Evolutionary conservation across 1,140 invertebrate genomes (phyloP).

Genomic region (Habropoda laboriosa): DNA sequence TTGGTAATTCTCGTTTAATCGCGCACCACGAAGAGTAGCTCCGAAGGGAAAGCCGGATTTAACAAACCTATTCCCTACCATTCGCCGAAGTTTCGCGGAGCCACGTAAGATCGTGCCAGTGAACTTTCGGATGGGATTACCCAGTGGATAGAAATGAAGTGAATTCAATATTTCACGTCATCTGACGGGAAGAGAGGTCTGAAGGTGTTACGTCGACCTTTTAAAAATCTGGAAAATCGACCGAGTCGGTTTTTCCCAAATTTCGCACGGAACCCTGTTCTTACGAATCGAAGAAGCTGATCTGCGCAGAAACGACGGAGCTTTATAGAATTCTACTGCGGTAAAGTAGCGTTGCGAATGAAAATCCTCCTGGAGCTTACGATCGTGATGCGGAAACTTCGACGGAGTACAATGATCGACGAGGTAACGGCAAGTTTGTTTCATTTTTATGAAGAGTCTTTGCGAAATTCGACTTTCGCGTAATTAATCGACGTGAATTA

Average conservation of each 20-base stretch:
- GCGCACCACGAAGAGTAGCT: neutral
- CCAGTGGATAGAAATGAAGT: neutral
- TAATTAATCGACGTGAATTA: no score
- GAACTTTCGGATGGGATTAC: neutral
- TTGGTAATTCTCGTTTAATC: neutral
- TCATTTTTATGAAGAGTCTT: no score
- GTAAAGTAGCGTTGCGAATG: no score
- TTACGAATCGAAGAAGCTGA: no score
- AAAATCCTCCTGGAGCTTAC: no score
- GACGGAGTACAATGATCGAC: no score
- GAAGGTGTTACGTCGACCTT: neutral
- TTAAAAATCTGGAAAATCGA: neutral
- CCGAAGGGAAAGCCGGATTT: neutral
- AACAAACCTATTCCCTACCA: neutral
- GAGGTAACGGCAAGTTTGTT: no score
- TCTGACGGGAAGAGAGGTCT: neutral
- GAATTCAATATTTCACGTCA: conserved; percentile 4
- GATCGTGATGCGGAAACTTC: no score
- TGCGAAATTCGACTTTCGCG: no score
- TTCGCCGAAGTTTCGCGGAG: neutral
- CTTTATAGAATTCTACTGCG: no score
- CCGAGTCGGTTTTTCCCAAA: neutral
- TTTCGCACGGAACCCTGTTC: no score
- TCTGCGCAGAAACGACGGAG: no score
- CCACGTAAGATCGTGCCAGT: neutral